These are phyloP conservation scores for Sclerurus mexicanus DNA, from an alignment of 2,113 vertebrate genomes.

Conservation along the genomic window DNA sequence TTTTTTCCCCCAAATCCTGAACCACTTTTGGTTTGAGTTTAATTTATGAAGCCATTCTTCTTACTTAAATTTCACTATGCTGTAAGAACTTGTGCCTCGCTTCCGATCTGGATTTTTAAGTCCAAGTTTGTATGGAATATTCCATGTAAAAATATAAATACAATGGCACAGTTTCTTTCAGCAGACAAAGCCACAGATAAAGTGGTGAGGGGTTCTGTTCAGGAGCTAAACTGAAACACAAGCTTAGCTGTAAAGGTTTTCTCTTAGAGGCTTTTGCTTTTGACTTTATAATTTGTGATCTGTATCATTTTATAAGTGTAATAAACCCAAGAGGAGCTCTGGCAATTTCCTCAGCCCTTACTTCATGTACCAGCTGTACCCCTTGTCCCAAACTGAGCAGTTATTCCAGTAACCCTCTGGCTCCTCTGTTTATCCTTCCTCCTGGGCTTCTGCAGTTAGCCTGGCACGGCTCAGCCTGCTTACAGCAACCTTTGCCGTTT, in stretches of 20 bases:
- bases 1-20: background rate
- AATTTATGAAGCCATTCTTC: background rate
- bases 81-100: background rate
- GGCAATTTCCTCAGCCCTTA: background rate
- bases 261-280: background rate
- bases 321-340: background rate
- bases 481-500: constrained; percentile 30
- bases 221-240: background rate
- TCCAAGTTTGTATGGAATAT: background rate
- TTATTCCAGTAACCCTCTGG: background rate
- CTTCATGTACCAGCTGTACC: background rate
- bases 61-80: background rate
- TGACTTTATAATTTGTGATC: background rate
- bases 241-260: background rate
- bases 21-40: background rate
- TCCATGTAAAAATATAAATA: background rate
- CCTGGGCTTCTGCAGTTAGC: background rate
- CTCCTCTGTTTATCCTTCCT: background rate
- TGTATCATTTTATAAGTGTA: background rate
- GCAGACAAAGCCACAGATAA: background rate
- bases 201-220: background rate
- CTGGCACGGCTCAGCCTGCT: background rate
- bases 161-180: background rate
- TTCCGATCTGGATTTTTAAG: background rate
- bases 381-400: background rate